phyloP scores from a whole-genome alignment of 2,113 vertebrate species.

The Pipra filicauda region DNA sequence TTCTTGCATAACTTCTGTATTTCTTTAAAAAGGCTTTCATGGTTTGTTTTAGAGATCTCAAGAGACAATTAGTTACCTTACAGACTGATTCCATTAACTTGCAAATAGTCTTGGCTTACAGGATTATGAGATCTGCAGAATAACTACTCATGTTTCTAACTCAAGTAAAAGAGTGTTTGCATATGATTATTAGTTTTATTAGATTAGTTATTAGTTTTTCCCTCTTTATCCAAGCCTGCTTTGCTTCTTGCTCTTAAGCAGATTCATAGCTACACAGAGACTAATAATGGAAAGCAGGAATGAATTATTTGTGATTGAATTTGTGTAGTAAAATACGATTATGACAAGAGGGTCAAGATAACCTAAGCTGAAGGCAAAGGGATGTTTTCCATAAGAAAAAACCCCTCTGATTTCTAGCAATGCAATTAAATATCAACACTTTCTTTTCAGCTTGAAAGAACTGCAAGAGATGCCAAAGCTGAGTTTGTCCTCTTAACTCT shows the following conservation, averaged over 20 bases:
- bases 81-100: background rate
- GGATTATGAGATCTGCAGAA: background rate
- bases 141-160: background rate
- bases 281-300: background rate
- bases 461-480: background rate
- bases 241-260: background rate
- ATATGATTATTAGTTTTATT: conserved; percentile 2
- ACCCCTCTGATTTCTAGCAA: background rate
- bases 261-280: background rate
- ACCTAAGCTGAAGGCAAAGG: background rate
- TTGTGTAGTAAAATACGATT: background rate
- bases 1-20: background rate
- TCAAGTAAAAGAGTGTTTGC: background rate
- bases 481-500: background rate
- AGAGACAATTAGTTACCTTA: background rate
- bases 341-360: background rate
- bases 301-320: background rate
- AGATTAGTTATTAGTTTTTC: conserved; percentile 13
- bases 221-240: background rate
- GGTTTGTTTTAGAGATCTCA: background rate
- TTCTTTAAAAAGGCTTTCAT: background rate
- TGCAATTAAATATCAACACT: background rate
- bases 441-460: background rate
- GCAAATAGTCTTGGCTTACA: background rate
- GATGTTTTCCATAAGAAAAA: background rate